Evolutionary conservation across 2,797 vertebrate species (phyloP).

Genomic region (Ibycter americanus): DNA sequence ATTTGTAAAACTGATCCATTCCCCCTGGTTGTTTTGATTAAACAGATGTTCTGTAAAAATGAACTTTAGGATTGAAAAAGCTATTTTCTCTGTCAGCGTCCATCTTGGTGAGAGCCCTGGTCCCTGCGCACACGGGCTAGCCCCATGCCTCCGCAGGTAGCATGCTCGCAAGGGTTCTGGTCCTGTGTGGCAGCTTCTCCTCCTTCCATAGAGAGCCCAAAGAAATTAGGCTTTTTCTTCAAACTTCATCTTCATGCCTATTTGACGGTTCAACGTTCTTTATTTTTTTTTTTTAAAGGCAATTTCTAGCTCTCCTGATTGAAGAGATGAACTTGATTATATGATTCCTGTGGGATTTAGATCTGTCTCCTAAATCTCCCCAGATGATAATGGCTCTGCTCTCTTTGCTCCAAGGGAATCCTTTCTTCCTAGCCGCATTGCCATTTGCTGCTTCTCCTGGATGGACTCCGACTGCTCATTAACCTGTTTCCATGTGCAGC

Average conservation of each 20-base stretch:
- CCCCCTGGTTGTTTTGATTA: not conserved
- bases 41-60: not conserved
- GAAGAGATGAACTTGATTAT: slow-evolving; percentile 22
- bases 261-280: not conserved
- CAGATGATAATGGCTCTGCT: not conserved
- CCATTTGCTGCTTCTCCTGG: not conserved
- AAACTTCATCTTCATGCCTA: not conserved
- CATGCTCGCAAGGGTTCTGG: not conserved
- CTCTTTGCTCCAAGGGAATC: not conserved
- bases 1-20: not conserved
- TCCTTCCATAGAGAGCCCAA: not conserved
- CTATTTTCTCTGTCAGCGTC: not conserved
- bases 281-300: not conserved
- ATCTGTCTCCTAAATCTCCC: slow-evolving; percentile 48
- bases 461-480: not conserved
- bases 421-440: not conserved
- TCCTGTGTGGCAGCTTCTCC: not conserved
- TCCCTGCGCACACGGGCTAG: not conserved
- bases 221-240: not conserved
- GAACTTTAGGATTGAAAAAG: not conserved
- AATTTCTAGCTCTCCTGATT: not conserved
- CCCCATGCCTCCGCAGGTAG: not conserved
- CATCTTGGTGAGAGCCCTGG: not conserved
- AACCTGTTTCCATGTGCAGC: accelerated
- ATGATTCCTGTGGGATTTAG: not conserved